phyloP scores from a whole-genome alignment of 2,113 vertebrate genomes.

The Pteropus alecto region DNA sequence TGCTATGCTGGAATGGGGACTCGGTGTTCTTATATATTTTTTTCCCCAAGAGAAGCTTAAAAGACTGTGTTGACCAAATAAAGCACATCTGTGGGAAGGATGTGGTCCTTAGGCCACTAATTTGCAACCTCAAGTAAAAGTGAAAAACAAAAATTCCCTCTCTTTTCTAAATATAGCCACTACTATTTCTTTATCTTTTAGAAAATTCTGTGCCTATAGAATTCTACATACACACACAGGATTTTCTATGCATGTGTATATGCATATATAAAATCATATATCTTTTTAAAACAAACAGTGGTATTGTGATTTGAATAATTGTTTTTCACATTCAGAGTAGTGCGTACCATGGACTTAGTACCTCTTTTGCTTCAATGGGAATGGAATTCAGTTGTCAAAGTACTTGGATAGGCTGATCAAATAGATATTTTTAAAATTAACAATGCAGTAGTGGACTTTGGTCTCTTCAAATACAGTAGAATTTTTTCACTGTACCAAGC shows the following conservation, averaged over 20 bases:
- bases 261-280: not conserved
- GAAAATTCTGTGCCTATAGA: not conserved
- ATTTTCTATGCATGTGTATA: not conserved
- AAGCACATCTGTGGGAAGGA: not conserved
- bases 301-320: constrained; percentile 3
- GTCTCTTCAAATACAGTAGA: not conserved
- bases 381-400: not conserved
- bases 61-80: not conserved
- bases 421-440: not conserved
- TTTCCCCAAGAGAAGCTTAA: not conserved
- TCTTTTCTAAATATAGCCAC: not conserved
- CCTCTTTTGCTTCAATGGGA: not conserved
- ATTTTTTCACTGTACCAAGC: not conserved
- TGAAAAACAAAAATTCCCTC: not conserved
- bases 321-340: not conserved
- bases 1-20: not conserved
- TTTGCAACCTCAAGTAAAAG: not conserved
- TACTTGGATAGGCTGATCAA: not conserved
- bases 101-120: not conserved
- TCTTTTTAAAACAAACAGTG: not conserved
- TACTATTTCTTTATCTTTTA: constrained; percentile 18
- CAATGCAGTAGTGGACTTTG: not conserved
- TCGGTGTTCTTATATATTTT: not conserved
- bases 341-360: not conserved
- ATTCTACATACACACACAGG: not conserved